phyloP scores from a whole-genome alignment of 2,797 vertebrate genomes.

The Geotria australis region DNA sequence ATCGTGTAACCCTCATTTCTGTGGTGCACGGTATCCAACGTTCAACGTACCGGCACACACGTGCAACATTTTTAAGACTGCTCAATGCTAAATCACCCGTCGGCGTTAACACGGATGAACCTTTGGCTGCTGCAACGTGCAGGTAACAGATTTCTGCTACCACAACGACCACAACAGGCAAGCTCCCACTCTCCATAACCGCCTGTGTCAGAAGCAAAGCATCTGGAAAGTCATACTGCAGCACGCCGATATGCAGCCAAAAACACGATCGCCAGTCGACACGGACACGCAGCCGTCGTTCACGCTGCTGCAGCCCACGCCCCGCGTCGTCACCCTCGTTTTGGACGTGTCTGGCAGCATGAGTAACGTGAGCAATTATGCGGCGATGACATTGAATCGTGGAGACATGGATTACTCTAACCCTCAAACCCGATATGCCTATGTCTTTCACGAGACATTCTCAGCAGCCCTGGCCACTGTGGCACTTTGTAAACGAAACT shows the following conservation, averaged over 20 bases:
- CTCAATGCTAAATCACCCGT: no score
- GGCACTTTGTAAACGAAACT: no score
- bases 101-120: no score
- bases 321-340: constrained; percentile 13
- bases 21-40: no score
- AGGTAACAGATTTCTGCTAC: constrained; percentile 16
- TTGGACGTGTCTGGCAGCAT: constrained; percentile 19
- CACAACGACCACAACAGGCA: constrained; percentile 11
- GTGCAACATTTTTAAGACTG: no score
- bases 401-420: no score
- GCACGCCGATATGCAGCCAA: constrained; percentile 8
- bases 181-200: constrained; percentile 16
- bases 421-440: no score
- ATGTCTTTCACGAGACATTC: no score
- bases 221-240: constrained; percentile 11
- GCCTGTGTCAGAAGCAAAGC: constrained; percentile 12
- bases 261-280: constrained; percentile 1
- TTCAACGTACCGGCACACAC: no score
- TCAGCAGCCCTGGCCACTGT: no score
- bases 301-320: constrained; percentile 7
- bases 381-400: no score
- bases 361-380: constrained; percentile 5
- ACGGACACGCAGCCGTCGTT: constrained; percentile 7
- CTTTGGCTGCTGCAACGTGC: neutral
- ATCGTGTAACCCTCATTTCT: no score